Percentiles rank a stretch among this genome's conserved stretches.
Conservation (phyloP, 1,140 invertebrate genomes). For the Pomacea maculata region DNA sequence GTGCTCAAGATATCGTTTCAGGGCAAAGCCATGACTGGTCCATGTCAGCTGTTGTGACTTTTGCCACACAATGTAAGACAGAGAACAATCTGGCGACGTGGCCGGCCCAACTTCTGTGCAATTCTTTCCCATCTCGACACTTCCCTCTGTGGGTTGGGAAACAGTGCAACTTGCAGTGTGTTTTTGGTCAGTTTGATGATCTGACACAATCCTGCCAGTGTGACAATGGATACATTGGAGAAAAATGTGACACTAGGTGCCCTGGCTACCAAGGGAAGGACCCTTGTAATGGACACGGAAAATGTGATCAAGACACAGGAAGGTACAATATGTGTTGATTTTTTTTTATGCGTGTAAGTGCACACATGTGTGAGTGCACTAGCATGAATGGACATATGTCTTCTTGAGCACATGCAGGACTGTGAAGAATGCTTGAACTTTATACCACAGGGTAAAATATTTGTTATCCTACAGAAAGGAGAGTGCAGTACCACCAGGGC, state of each 20-base stretch:
- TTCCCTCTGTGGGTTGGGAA: slow-evolving; percentile 34
- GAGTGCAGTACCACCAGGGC: too few species aligned
- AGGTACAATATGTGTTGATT: neutral
- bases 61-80: slow-evolving; percentile 29
- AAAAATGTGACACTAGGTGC: slow-evolving; percentile 34
- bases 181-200: slow-evolving; percentile 14
- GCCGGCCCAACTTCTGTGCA: slow-evolving; percentile 31
- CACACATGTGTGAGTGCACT: neutral
- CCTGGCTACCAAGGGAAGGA: slow-evolving; percentile 25
- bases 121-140: slow-evolving; percentile 23
- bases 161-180: slow-evolving; percentile 28
- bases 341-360: neutral
- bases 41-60: slow-evolving; percentile 31
- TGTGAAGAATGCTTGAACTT: too few species aligned
- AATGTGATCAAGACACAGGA: slow-evolving; percentile 26
- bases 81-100: neutral
- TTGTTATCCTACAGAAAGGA: too few species aligned
- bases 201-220: slow-evolving; percentile 29
- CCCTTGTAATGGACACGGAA: slow-evolving; percentile 37
- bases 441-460: too few species aligned
- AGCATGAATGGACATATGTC: too few species aligned
- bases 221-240: slow-evolving; percentile 37
- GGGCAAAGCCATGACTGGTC: slow-evolving; percentile 10
- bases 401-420: too few species aligned
- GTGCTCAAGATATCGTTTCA: slow-evolving; percentile 8